These are phyloP conservation scores for Heliothis peltigera DNA, from an alignment of 2,888 invertebrate species.

Conservation along the genomic window DNA sequence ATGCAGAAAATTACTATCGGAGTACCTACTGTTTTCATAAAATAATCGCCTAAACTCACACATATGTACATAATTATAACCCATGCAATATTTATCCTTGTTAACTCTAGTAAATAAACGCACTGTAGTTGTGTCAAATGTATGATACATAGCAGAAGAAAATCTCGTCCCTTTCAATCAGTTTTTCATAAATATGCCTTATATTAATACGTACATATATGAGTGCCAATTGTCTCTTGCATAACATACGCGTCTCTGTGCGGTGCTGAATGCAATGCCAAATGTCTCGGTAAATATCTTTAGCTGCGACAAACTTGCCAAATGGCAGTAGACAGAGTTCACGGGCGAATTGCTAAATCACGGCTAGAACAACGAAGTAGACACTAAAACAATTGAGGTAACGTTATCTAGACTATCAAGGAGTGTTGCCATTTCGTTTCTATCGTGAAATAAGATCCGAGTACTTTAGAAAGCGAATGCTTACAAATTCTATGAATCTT, in stretches of 20 bases:
- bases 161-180: slow-evolving; percentile 5
- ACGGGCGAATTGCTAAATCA: slow-evolving; percentile 68
- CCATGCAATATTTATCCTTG: background rate
- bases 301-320: slow-evolving; percentile 69
- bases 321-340: slow-evolving; percentile 70
- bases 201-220: no score
- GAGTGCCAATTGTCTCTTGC: slow-evolving; percentile 45
- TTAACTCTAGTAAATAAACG: background rate
- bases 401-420: slow-evolving; percentile 8
- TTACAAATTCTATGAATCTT: slow-evolving; percentile 2
- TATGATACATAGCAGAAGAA: background rate
- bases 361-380: background rate
- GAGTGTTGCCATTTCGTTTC: slow-evolving; percentile 1
- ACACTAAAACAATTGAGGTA: slow-evolving; percentile 29
- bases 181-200: no score
- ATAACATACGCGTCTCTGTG: slow-evolving; percentile 46
- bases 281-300: slow-evolving; percentile 66
- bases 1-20: no score
- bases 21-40: no score
- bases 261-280: slow-evolving; percentile 61
- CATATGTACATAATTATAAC: no score
- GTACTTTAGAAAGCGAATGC: slow-evolving; percentile 4
- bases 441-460: background rate
- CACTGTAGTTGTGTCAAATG: no score
- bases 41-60: no score